Evolutionary conservation across 2,888 invertebrate species (phyloP), one percentile per base, ranked within the genome.

Genomic region (Auanema freiburgensis): DNA sequence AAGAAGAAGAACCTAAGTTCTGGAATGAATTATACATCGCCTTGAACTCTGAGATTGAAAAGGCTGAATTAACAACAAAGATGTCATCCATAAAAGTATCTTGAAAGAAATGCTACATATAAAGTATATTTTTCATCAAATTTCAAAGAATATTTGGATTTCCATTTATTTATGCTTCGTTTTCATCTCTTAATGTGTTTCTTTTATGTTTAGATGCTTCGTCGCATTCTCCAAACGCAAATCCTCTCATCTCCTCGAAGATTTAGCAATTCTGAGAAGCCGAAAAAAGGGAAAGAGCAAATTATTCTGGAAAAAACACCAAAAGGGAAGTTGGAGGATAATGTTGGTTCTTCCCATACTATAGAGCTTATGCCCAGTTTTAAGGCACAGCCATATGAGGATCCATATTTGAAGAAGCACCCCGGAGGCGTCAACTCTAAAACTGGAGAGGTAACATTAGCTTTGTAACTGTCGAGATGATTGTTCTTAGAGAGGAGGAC

Each of bases 341-440:
- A 18, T 46, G 46, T 52, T 52, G 5, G n/a, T 21, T n/a, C 8
- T 52, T 52, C 12, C 51, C 12, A 50, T 21, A 16, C 52, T 21
- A 5, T 52, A 5, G 18, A n/a, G 6, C 24, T 21, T 5, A 52
- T 55, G 0, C 14, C 14, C 5, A 2, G 8, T 52, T n/a, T 56
- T 42, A n/a, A 66, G 44, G 64, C 88, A 88, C 72, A 90, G 91
- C 84, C 90, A 90, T 6, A 90, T 82, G 91, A 92, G 84, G 90
- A 91, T 79, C 91, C 93, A 79, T 91, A 93, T 0, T 85, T 94
- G 25, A 88, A 89, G 76, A 88, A 91, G 1, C 93, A 90, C 88
- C 94, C 95, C 14, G 88, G 93, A 83, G 89, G 91, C 81, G 89
- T 88, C 1, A 96, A 97, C 86, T 96, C 96, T 5, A 83, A 89